A percentile compares a stretch with the other conserved stretches of the same genome.
phyloP scores from a whole-genome alignment of 2,113 vertebrate species.

The Oreochromis spilurus region DNA sequence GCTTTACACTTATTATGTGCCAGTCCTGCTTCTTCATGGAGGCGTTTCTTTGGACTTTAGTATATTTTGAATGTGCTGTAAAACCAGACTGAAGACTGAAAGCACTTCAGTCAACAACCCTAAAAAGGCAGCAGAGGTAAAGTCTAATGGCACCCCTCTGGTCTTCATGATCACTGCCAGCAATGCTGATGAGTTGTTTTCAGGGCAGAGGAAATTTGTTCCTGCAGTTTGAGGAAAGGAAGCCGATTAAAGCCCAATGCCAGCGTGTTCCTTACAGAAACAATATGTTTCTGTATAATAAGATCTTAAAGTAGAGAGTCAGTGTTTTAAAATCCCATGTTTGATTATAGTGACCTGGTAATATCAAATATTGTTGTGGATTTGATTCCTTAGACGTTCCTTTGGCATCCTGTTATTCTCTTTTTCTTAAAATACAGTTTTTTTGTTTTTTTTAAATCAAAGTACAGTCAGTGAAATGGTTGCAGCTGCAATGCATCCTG shows the following conservation, averaged over 20 bases:
- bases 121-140: background rate
- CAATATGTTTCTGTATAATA: background rate
- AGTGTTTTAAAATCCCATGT: background rate
- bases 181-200: background rate
- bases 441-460: fast-evolving
- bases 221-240: background rate
- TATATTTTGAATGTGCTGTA: background rate
- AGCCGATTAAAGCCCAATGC: background rate
- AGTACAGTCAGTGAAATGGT: background rate
- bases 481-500: background rate
- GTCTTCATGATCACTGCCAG: background rate
- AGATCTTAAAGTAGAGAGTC: background rate
- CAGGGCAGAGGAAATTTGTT: background rate
- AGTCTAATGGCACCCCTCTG: background rate
- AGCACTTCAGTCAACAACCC: too few species aligned
- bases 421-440: fast-evolving
- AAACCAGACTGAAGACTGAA: background rate
- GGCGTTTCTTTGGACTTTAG: background rate
- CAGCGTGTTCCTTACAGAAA: background rate
- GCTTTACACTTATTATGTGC: background rate
- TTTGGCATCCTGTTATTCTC: background rate
- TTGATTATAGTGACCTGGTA: background rate
- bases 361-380: background rate
- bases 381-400: background rate
- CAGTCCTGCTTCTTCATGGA: background rate